Conservation (phyloP, 2,888 invertebrate species). For the Pinctada fucata region DNA sequence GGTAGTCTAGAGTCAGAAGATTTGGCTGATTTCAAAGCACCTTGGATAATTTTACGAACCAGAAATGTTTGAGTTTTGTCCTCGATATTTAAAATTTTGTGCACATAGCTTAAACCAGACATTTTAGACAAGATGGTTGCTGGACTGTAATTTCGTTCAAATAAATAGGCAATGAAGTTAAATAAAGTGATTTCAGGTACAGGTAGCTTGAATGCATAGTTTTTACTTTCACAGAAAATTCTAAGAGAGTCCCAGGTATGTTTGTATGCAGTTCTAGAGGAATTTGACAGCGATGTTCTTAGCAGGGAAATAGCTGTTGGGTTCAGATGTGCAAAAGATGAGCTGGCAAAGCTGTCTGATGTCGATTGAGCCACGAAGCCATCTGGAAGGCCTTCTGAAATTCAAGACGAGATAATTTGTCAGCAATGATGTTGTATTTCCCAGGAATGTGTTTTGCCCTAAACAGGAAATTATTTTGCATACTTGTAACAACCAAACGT, state of each 20-base stretch:
- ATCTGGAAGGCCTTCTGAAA: slow-evolving; percentile 29
- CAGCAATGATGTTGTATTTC: slow-evolving; percentile 6
- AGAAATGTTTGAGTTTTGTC: slow-evolving; percentile 3
- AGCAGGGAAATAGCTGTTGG: neutral
- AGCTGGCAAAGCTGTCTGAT: neutral
- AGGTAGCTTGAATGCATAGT: neutral
- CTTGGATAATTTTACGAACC: slow-evolving; percentile 8
- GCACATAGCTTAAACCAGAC: slow-evolving; percentile 13
- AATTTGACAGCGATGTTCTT: neutral
- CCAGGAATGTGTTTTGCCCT: slow-evolving; percentile 2
- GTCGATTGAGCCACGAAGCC: slow-evolving; percentile 18
- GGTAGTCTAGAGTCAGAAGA: slow-evolving; percentile 1
- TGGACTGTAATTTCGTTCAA: neutral
- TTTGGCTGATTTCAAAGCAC: neutral
- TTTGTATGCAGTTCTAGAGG: neutral
- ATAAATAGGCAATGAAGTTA: slow-evolving; percentile 10
- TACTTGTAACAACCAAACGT: neutral
- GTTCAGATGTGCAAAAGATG: neutral
- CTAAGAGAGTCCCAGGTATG: neutral
- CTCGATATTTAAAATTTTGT: neutral
- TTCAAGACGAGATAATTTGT: slow-evolving; percentile 12
- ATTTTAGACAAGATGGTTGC: slow-evolving; percentile 18
- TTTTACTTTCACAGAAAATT: neutral
- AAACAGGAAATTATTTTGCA: neutral
- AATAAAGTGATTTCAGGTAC: neutral